These are phyloP conservation scores for Urocyon cinereoargenteus DNA, from an alignment of 2,797 vertebrate species.

Conservation along the genomic window DNA sequence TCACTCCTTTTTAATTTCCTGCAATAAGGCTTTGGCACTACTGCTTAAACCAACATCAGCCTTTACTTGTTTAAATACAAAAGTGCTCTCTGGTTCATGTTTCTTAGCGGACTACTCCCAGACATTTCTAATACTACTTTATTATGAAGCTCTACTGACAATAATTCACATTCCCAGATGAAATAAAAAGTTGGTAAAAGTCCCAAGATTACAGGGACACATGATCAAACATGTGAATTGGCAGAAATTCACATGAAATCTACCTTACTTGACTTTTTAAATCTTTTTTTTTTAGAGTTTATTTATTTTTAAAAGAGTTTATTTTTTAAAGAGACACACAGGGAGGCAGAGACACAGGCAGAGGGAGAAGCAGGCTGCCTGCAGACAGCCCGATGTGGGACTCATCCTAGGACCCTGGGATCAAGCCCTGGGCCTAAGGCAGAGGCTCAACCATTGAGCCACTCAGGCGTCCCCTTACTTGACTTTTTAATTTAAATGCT, in stretches of 20 bases:
- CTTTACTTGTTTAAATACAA: conserved; percentile 65
- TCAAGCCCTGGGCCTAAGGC: no score
- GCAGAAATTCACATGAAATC: conserved; percentile 51
- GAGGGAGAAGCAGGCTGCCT: no score
- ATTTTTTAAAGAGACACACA: no score
- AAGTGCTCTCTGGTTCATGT: conserved; percentile 37
- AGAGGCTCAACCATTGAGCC: no score
- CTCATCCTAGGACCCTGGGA: no score
- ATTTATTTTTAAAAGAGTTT: no score
- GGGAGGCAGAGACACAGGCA: no score
- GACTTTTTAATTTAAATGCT: conserved; percentile 49
- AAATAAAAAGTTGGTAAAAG: conserved; percentile 54
- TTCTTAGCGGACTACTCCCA: conserved; percentile 24
- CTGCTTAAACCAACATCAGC: conserved; percentile 59
- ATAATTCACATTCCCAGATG: conserved; percentile 24
- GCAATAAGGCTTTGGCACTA: conserved; percentile 62
- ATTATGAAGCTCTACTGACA: conserved; percentile 60
- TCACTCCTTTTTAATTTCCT: conserved; percentile 78
- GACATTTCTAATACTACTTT: conserved; percentile 52
- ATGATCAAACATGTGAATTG: conserved; percentile 20
- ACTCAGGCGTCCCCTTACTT: background rate
- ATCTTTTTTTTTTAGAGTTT: no score
- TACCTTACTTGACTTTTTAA: background rate
- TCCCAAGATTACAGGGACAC: conserved; percentile 36
- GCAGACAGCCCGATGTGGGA: no score